Conservation (phyloP, 2,113 vertebrate species). For the Choloepus hoffmanni region DNA sequence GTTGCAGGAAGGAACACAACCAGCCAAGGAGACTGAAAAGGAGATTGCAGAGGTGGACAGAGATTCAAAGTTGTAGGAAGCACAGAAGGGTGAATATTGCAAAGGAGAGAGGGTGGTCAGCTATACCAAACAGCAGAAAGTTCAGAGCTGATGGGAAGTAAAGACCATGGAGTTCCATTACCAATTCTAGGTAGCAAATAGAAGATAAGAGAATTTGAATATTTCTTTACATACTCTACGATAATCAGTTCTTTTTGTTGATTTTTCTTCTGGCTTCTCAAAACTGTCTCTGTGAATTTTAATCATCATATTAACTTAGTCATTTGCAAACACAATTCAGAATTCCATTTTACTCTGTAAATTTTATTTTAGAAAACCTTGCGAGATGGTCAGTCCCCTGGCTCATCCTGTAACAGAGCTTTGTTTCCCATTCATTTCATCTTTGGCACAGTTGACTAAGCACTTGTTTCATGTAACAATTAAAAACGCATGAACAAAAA, state of each 20-base stretch:
- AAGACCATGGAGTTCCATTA: neutral
- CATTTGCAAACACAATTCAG: constrained; percentile 7
- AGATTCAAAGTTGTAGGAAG: neutral
- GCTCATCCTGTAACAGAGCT: constrained; percentile 51
- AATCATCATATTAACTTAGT: neutral
- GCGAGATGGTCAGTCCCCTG: constrained; percentile 65
- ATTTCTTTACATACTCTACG: neutral
- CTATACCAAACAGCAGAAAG: neutral
- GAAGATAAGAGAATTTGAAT: neutral
- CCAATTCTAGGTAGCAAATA: neutral
- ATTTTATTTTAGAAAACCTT: constrained; percentile 72
- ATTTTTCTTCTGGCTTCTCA: constrained; percentile 52
- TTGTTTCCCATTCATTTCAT: constrained; percentile 65
- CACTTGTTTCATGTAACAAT: constrained; percentile 79
- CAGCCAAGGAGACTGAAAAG: neutral
- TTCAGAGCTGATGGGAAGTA: neutral
- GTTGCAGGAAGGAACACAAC: neutral
- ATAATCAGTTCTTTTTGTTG: neutral
- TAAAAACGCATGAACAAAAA: constrained; percentile 75
- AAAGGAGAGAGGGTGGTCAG: neutral
- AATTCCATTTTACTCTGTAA: constrained; percentile 52
- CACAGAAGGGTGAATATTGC: neutral
- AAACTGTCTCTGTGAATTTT: neutral
- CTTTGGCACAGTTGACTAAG: constrained; percentile 57
- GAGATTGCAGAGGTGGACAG: neutral